These are phyloP conservation scores for Perdix hodgsoniae DNA, from an alignment of 2,797 vertebrate genomes.

Conservation along the genomic window DNA sequence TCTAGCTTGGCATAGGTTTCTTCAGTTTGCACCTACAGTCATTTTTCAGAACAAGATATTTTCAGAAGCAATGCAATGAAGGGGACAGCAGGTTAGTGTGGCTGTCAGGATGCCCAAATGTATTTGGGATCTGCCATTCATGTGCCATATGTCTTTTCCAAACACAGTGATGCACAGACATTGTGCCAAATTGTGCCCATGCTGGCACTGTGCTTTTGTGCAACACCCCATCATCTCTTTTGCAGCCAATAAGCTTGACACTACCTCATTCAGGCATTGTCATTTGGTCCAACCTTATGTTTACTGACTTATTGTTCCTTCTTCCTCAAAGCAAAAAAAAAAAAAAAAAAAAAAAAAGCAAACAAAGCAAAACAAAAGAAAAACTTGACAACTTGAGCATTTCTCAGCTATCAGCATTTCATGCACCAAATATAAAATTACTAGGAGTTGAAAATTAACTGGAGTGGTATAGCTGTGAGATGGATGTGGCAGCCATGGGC, in stretches of 20 bases:
- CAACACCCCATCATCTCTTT: not conserved
- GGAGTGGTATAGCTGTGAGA: not conserved
- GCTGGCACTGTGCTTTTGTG: not conserved
- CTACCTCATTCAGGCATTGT: not conserved
- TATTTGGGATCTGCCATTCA: conserved; percentile 2
- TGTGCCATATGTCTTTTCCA: not conserved
- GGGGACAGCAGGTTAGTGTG: not conserved
- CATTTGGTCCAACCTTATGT: not conserved
- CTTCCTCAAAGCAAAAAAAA: not conserved
- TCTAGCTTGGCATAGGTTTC: conserved; percentile 36
- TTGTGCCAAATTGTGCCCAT: fast-evolving
- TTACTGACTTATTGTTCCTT: not conserved
- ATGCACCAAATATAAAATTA: not conserved
- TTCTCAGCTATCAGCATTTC: not conserved
- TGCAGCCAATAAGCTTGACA: not conserved
- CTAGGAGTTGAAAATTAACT: conserved; percentile 29
- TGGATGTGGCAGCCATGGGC: not conserved
- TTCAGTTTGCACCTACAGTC: not conserved
- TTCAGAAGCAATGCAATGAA: not conserved
- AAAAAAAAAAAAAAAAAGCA: too few species aligned
- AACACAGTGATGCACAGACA: not conserved
- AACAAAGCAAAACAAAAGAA: not conserved
- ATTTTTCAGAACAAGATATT: conserved; percentile 37
- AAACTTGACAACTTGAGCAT: not conserved
- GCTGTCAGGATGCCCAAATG: not conserved